These are phyloP conservation scores for Andrena praecox DNA, from an alignment of 2,888 invertebrate species.

Conservation along the genomic window DNA sequence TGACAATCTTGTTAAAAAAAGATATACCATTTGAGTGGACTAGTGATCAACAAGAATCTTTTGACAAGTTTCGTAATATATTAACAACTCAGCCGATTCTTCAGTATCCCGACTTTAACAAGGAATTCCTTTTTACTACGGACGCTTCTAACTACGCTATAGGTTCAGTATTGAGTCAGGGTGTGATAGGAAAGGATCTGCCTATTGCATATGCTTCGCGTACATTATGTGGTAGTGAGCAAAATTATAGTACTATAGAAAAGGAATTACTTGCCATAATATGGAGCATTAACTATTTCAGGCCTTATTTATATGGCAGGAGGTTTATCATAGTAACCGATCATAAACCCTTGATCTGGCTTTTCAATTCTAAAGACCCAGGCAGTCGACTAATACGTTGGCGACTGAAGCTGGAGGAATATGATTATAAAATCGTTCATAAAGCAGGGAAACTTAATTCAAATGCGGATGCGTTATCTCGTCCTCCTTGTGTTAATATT, in stretches of 20 bases:
- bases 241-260: conserved; percentile 35
- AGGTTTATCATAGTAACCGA: conserved; percentile 21
- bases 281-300: not conserved
- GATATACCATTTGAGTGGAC: not conserved
- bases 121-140: conserved; percentile 21
- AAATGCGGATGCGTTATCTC: conserved; percentile 17
- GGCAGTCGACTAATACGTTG: conserved; percentile 38
- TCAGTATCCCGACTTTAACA: conserved; percentile 27
- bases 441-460: conserved; percentile 30
- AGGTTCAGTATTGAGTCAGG: conserved; percentile 16
- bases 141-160: conserved; percentile 23
- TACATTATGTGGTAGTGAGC: conserved; percentile 16
- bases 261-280: conserved; percentile 33
- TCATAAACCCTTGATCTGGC: conserved; percentile 27
- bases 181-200: conserved; percentile 15
- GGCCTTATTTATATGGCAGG: conserved; percentile 23
- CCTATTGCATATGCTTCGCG: conserved; percentile 27
- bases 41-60: not conserved
- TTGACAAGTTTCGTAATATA: conserved; percentile 9
- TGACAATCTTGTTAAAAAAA: not conserved
- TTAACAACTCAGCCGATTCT: conserved; percentile 14
- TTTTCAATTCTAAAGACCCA: conserved; percentile 45
- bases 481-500: conserved; percentile 1
- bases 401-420: conserved; percentile 26
- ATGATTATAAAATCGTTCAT: conserved; percentile 22